Percentiles rank a stretch among this genome's conserved stretches.
Conservation (phyloP, 1,140 invertebrate genomes). For the Papilio polytes region DNA sequence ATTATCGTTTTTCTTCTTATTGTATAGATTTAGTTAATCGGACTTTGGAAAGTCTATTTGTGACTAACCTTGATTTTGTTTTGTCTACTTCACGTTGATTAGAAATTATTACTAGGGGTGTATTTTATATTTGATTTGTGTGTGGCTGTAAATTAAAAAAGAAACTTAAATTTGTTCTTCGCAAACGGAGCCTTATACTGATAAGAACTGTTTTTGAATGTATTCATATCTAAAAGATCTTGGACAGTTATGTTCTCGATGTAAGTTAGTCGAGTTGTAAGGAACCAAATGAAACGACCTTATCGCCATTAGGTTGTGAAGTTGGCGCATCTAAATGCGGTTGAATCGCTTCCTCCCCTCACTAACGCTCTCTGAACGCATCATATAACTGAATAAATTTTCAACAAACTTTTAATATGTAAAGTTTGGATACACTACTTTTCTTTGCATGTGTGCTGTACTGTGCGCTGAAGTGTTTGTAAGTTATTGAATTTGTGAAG, state of each 20-base stretch:
- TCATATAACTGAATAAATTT: slow-evolving; percentile 49
- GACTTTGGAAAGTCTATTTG: neutral
- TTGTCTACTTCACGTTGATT: too few species aligned
- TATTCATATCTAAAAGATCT: slow-evolving; percentile 16
- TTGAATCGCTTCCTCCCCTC: slow-evolving; percentile 49
- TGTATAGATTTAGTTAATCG: neutral
- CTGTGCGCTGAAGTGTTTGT: neutral
- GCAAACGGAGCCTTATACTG: too few species aligned
- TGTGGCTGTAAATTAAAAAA: too few species aligned
- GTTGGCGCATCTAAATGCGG: slow-evolving; percentile 55
- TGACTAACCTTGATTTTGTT: too few species aligned
- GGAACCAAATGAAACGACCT: slow-evolving; percentile 45
- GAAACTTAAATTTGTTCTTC: too few species aligned
- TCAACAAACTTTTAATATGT: slow-evolving; percentile 63
- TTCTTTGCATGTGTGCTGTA: too few species aligned
- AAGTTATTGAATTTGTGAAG: slow-evolving; percentile 28
- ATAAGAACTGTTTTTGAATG: neutral
- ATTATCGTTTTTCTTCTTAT: slow-evolving; percentile 33
- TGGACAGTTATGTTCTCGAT: slow-evolving; percentile 2
- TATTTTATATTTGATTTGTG: too few species aligned
- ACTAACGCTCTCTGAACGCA: slow-evolving; percentile 37
- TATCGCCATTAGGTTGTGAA: slow-evolving; percentile 51
- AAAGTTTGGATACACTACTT: slow-evolving; percentile 46
- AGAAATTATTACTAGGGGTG: too few species aligned
- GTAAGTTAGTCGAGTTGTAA: slow-evolving; percentile 25